Evolutionary conservation across 2,797 vertebrate species (phyloP).

Genomic region (Heteromormyrus szaboi): DNA sequence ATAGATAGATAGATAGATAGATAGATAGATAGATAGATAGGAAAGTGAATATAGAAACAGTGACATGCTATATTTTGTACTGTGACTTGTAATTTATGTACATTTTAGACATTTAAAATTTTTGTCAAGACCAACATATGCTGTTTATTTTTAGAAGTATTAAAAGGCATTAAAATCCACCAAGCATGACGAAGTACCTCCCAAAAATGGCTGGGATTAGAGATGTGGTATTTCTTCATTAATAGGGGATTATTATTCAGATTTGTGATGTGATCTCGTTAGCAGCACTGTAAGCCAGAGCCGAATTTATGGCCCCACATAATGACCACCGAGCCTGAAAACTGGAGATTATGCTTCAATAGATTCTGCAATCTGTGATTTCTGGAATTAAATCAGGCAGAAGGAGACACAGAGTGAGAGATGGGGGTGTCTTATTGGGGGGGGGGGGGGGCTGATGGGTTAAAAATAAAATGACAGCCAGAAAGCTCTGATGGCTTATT

Average conservation of each 20-base stretch:
- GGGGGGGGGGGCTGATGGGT: neutral
- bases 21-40: neutral
- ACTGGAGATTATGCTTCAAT: neutral
- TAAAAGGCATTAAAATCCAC: neutral
- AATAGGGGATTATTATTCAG: neutral
- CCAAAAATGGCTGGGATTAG: neutral
- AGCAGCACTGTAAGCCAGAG: neutral
- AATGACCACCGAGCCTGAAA: neutral
- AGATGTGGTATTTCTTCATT: neutral
- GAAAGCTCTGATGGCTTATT: neutral
- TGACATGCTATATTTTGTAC: neutral
- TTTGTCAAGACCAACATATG: neutral
- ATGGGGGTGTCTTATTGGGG: neutral
- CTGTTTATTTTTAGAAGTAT: neutral
- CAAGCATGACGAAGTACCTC: neutral
- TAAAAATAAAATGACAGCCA: neutral
- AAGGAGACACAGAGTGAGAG: neutral
- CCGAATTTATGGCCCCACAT: neutral
- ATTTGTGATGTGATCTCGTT: conserved; percentile 9
- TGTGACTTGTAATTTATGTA: neutral
- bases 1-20: neutral
- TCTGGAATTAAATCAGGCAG: neutral
- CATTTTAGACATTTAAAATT: neutral
- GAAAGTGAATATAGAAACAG: neutral
- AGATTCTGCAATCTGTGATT: neutral